These are phyloP conservation scores for Mesembrinibis cayennensis DNA, from an alignment of 2,113 vertebrate genomes.

Conservation along the genomic window DNA sequence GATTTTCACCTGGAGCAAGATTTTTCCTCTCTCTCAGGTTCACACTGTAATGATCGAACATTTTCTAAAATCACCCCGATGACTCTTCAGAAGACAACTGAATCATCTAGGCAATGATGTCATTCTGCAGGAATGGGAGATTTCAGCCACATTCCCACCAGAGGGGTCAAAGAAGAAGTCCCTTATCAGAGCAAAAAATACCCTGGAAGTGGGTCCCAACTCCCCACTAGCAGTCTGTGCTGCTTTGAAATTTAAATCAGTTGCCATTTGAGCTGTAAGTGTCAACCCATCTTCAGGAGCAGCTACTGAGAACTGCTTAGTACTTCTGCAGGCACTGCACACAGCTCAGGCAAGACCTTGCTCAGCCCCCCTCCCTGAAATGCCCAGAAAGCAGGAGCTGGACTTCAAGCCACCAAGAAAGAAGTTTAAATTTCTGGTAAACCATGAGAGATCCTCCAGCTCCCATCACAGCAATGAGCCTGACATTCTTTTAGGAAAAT, in stretches of 20 bases:
- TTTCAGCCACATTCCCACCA: not conserved
- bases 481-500: not conserved
- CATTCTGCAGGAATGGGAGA: not conserved
- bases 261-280: rapidly evolving
- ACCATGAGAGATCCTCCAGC: not conserved
- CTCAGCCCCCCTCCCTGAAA: not conserved
- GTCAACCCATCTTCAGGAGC: not conserved
- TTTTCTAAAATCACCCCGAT: not conserved
- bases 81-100: not conserved
- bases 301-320: not conserved
- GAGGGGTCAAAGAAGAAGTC: not conserved
- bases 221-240: not conserved
- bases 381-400: not conserved
- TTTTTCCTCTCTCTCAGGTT: not conserved
- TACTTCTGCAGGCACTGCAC: not conserved
- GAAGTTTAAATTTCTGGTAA: not conserved
- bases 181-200: not conserved
- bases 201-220: not conserved
- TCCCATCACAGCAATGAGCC: not conserved
- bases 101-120: rapidly evolving
- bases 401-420: not conserved
- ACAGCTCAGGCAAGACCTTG: not conserved
- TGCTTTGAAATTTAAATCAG: not conserved
- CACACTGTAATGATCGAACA: rapidly evolving
- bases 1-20: not conserved